These are phyloP conservation scores for Spilarctia lutea DNA, from an alignment of 2,888 invertebrate species.

Conservation along the genomic window DNA sequence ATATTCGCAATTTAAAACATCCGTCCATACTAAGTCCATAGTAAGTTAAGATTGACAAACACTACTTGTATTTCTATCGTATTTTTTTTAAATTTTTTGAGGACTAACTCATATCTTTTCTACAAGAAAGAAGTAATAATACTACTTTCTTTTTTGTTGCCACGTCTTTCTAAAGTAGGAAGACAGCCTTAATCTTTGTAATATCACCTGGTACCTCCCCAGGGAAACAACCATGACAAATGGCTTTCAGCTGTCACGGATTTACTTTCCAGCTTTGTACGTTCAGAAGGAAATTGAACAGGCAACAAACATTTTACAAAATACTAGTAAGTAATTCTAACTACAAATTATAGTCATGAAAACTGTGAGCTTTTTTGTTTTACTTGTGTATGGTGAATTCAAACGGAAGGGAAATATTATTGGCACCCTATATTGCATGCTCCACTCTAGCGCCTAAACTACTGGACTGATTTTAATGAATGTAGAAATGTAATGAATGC, in stretches of 20 bases:
- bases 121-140: neutral
- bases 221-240: slow-evolving; percentile 50
- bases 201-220: slow-evolving; percentile 48
- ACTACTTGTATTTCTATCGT: no score
- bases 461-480: no score
- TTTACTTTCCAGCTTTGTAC: slow-evolving; percentile 39
- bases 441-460: no score
- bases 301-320: neutral
- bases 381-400: no score
- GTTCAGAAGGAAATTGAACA: slow-evolving; percentile 1
- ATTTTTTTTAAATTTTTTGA: neutral
- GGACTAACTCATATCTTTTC: neutral
- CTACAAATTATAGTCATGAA: neutral
- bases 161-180: slow-evolving; percentile 2
- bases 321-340: neutral
- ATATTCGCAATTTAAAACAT: neutral
- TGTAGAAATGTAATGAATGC: no score
- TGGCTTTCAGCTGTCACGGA: slow-evolving; percentile 46
- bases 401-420: no score
- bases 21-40: neutral
- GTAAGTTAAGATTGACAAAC: neutral
- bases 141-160: slow-evolving; percentile 16
- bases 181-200: slow-evolving; percentile 50
- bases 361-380: neutral
- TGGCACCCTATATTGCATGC: no score